Evolutionary conservation across 2,113 vertebrate genomes (phyloP).

Genomic region (Hystrix cristata): DNA sequence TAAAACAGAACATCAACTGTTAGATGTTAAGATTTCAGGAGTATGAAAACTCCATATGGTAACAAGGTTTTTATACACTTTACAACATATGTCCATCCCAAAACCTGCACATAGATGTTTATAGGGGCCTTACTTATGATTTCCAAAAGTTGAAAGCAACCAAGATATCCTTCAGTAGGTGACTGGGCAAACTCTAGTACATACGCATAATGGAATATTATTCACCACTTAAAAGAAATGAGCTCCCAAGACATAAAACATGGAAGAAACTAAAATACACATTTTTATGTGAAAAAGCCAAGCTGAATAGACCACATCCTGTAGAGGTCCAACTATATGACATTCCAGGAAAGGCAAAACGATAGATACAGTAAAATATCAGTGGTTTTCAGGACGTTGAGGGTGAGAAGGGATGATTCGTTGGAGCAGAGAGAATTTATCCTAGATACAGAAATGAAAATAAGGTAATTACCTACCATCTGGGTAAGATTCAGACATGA

Average conservation of each 20-base stretch:
- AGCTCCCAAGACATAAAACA: not conserved
- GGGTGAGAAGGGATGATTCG: not conserved
- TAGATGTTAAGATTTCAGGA: not conserved
- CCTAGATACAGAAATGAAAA: slow-evolving; percentile 30
- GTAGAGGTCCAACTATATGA: not conserved
- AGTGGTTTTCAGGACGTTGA: not conserved
- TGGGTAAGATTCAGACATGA: not conserved
- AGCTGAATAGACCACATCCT: not conserved
- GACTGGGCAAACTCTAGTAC: not conserved
- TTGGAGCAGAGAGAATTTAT: not conserved
- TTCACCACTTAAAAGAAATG: not conserved
- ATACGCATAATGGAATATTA: not conserved
- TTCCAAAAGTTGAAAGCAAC: not conserved
- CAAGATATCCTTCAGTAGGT: not conserved
- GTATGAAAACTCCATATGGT: not conserved
- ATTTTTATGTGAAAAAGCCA: not conserved
- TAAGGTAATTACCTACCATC: not conserved
- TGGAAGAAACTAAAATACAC: not conserved
- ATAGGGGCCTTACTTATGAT: not conserved
- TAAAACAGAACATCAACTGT: not conserved
- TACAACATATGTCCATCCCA: not conserved
- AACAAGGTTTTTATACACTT: not conserved
- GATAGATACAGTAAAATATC: not conserved
- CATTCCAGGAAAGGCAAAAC: not conserved
- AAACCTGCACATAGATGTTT: not conserved